These are phyloP conservation scores for Amblyteles armatorius DNA, from an alignment of 2,888 invertebrate genomes.

Conservation along the genomic window DNA sequence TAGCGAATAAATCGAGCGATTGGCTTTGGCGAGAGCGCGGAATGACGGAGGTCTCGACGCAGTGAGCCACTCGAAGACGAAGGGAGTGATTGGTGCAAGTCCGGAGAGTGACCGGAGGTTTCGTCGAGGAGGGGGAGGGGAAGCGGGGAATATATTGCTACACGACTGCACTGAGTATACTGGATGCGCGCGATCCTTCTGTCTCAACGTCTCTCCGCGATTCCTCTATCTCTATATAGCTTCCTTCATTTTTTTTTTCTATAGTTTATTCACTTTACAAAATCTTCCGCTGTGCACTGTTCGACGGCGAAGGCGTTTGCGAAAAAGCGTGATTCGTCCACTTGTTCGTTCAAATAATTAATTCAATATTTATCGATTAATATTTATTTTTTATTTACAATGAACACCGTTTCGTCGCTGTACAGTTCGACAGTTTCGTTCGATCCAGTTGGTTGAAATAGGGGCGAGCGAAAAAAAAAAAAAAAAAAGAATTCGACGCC, in stretches of 20 bases:
- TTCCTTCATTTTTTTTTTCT: conserved; percentile 19
- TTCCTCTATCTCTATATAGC: conserved; percentile 39
- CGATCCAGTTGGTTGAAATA: background rate
- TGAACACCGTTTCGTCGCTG: background rate
- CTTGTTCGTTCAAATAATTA: conserved; percentile 16
- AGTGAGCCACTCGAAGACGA: conserved; percentile 45
- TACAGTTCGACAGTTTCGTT: background rate
- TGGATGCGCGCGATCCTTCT: conserved; percentile 65
- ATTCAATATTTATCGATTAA: background rate
- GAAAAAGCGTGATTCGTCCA: background rate
- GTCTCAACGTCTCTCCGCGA: conserved; percentile 61
- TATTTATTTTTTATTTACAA: conserved; percentile 2
- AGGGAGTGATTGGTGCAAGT: conserved; percentile 63
- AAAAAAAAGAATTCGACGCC: background rate
- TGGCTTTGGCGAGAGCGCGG: conserved; percentile 40
- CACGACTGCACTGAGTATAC: conserved; percentile 60
- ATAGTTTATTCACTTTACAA: conserved; percentile 39
- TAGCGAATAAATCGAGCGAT: conserved; percentile 36
- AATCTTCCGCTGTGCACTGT: conserved; percentile 14
- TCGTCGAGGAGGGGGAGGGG: conserved; percentile 42
- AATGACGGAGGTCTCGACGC: conserved; percentile 35
- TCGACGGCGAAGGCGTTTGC: background rate
- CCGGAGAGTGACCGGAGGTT: conserved; percentile 59
- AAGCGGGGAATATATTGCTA: conserved; percentile 7
- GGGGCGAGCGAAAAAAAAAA: conserved; percentile 21